A percentile compares a stretch with the other conserved stretches of the same genome.
Conservation (phyloP, 1,140 invertebrate species). For the Drosophila grimshawi region DNA sequence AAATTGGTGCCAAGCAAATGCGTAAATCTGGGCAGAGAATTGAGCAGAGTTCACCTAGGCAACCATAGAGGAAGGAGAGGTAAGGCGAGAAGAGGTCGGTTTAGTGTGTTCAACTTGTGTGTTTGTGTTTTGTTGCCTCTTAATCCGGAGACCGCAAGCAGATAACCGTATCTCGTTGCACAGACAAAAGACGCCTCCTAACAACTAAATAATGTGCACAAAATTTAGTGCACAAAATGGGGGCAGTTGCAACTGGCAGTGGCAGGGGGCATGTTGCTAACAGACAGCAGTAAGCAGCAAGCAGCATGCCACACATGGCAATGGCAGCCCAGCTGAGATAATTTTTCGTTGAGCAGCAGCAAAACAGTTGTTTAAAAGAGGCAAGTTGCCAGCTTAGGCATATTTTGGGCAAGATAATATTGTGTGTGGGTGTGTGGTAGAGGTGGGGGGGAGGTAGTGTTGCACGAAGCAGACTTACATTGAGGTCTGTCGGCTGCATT, state of each 20-base stretch:
- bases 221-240: conserved; percentile 60
- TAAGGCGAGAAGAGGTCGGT: conserved; percentile 3
- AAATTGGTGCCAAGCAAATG: conserved; percentile 51
- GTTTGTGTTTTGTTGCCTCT: conserved; percentile 45
- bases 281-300: conserved; percentile 32
- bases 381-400: conserved; percentile 47
- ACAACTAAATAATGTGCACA: conserved; percentile 80
- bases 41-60: conserved; percentile 30
- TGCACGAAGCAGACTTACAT: conserved; percentile 48
- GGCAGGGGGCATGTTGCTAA: background rate
- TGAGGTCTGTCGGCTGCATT: conserved; percentile 38
- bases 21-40: conserved; percentile 40
- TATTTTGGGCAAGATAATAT: conserved; percentile 52
- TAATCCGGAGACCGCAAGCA: conserved; percentile 73
- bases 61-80: conserved; percentile 16
- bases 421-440: background rate
- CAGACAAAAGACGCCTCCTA: conserved; percentile 58
- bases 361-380: conserved; percentile 43
- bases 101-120: conserved; percentile 27
- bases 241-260: background rate
- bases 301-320: conserved; percentile 45
- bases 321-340: conserved; percentile 46
- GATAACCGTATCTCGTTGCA: conserved; percentile 64
- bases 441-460: background rate
- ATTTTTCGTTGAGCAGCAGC: conserved; percentile 43